Percentiles rank a stretch among this genome's conserved stretches.
phyloP scores from a whole-genome alignment of 2,888 invertebrate genomes.

The Rambutsinella grinnellia region DNA sequence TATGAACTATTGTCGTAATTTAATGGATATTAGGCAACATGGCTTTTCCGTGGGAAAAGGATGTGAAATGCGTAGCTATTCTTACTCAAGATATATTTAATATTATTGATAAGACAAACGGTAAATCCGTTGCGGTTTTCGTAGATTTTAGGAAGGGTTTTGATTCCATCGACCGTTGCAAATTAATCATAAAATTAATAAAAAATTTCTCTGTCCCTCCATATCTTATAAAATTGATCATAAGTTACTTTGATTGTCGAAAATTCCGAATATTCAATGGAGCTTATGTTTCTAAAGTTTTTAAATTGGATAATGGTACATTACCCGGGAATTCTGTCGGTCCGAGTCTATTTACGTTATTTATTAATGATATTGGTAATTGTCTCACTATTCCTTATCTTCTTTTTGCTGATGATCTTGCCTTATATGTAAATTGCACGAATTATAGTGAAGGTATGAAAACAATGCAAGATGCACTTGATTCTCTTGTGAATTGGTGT shows the following conservation, averaged over 20 bases:
- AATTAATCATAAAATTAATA: slow-evolving; percentile 8
- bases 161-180: neutral
- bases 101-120: slow-evolving; percentile 1
- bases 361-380: slow-evolving; percentile 21
- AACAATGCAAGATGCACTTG: neutral
- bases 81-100: slow-evolving; percentile 7
- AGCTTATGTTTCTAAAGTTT: neutral
- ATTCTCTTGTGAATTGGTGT: neutral
- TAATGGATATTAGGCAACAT: slow-evolving; percentile 1
- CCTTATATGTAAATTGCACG: neutral
- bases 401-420: neutral
- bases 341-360: neutral
- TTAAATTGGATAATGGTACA: slow-evolving; percentile 8
- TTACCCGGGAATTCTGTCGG: neutral
- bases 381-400: neutral
- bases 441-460: neutral
- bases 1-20: too few species aligned
- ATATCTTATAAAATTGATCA: neutral
- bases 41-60: slow-evolving; percentile 4
- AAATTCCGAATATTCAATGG: slow-evolving; percentile 7
- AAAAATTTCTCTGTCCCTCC: neutral
- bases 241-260: neutral
- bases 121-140: slow-evolving; percentile 11
- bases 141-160: slow-evolving; percentile 22
- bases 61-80: neutral